A percentile compares a stretch with the other conserved stretches of the same genome.
These are phyloP conservation scores for Eurytoma adleriae DNA, from an alignment of 2,888 invertebrate species.

Conservation along the genomic window DNA sequence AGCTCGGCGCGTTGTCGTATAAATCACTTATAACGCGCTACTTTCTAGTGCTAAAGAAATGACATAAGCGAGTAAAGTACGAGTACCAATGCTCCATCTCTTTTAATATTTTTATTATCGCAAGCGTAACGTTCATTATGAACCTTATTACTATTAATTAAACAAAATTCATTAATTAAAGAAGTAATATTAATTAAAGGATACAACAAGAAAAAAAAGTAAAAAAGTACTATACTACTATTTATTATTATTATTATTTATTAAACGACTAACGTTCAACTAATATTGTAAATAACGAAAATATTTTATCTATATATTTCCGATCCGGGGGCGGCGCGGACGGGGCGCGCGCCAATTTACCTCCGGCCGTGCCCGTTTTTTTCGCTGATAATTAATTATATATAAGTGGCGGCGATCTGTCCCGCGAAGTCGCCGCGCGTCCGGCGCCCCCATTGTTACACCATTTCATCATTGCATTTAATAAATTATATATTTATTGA, in stretches of 20 bases:
- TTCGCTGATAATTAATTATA: slow-evolving; percentile 56
- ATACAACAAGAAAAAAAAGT: slow-evolving; percentile 58
- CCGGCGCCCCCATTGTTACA: slow-evolving; percentile 73
- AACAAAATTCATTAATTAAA: slow-evolving; percentile 38
- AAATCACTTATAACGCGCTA: slow-evolving; percentile 51
- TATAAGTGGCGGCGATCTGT: slow-evolving; percentile 58
- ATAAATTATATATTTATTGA: slow-evolving; percentile 77
- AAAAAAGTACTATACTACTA: slow-evolving; percentile 73
- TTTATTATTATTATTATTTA: slow-evolving; percentile 75
- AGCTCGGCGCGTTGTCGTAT: slow-evolving; percentile 39
- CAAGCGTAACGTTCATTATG: slow-evolving; percentile 70
- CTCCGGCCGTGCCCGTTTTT: slow-evolving; percentile 61
- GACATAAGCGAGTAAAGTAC: slow-evolving; percentile 53
- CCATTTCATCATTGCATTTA: slow-evolving; percentile 77
- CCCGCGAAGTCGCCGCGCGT: slow-evolving; percentile 60
- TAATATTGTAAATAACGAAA: slow-evolving; percentile 76
- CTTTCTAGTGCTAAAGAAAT: slow-evolving; percentile 53
- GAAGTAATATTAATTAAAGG: slow-evolving; percentile 48
- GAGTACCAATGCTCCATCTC: slow-evolving; percentile 70
- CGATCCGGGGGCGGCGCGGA: slow-evolving; percentile 68
- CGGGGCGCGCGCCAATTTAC: slow-evolving; percentile 62
- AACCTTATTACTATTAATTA: slow-evolving; percentile 53
- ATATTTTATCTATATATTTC: slow-evolving; percentile 76
- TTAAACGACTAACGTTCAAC: slow-evolving; percentile 72
- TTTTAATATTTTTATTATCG: slow-evolving; percentile 76